Conservation (phyloP, 2,797 vertebrate genomes). For the Cyprinodon diabolis region DNA sequence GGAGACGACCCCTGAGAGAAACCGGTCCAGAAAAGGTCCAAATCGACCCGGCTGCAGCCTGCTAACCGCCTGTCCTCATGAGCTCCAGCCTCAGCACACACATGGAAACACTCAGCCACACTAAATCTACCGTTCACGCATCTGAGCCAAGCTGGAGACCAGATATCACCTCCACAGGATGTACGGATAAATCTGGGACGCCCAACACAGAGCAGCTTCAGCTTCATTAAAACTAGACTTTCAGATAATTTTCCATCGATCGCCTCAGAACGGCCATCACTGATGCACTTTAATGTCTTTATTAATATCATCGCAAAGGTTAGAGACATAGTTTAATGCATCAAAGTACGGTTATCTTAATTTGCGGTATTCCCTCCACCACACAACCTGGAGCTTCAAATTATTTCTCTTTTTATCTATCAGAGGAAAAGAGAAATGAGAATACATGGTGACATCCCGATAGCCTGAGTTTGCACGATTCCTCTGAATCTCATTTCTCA, state of each 20-base stretch:
- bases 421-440: background rate
- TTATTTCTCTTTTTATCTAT: background rate
- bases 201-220: constrained; percentile 3
- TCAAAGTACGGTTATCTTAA: no score
- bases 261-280: background rate
- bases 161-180: constrained; percentile 70
- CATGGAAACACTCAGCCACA: constrained; percentile 76
- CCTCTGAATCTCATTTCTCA: no score
- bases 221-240: constrained; percentile 23
- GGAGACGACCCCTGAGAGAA: constrained; percentile 38
- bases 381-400: background rate
- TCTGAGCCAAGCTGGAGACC: constrained; percentile 63
- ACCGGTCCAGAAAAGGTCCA: constrained; percentile 59
- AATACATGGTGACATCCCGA: background rate
- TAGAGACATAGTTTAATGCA: background rate
- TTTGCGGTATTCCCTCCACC: no score
- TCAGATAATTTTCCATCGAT: background rate
- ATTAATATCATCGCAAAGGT: background rate
- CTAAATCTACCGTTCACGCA: constrained; percentile 68
- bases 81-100: constrained; percentile 70
- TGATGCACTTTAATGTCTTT: background rate
- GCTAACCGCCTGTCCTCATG: constrained; percentile 57
- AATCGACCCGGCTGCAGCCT: constrained; percentile 26
- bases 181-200: constrained; percentile 49
- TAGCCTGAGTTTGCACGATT: no score